Percentiles rank a stretch among this genome's conserved stretches.
phyloP scores from a whole-genome alignment of 2,888 invertebrate species.

The Epirrhoe alternata region DNA sequence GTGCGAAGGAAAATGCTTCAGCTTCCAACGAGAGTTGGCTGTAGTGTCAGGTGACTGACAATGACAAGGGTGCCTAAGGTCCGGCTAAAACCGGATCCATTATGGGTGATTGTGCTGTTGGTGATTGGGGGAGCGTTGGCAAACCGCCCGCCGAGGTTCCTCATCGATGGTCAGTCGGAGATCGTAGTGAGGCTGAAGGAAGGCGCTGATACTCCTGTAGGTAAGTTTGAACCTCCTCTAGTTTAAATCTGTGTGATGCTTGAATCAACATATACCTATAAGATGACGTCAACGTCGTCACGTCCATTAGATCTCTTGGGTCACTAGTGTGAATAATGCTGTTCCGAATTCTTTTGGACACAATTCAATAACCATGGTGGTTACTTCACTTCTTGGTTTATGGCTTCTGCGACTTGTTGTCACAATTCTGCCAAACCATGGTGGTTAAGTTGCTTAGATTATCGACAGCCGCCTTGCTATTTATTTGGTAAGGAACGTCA shows the following conservation, averaged over 20 bases:
- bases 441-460: too few relatives aligned
- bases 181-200: slow-evolving; percentile 96
- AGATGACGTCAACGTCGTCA: not conserved
- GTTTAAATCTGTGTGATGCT: not conserved
- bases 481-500: too few relatives aligned
- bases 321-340: too few relatives aligned
- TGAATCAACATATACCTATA: not conserved
- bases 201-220: slow-evolving; percentile 93
- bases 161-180: slow-evolving; percentile 95
- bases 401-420: too few relatives aligned
- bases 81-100: slow-evolving; percentile 71
- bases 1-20: slow-evolving; percentile 34
- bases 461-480: too few relatives aligned
- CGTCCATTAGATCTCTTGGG: not conserved
- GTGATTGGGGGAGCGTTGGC: slow-evolving; percentile 61
- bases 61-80: slow-evolving; percentile 61
- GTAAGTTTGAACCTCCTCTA: slow-evolving; percentile 86
- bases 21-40: slow-evolving; percentile 27
- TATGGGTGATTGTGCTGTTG: slow-evolving; percentile 53
- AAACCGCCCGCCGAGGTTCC: slow-evolving; percentile 94
- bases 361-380: too few relatives aligned
- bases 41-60: slow-evolving; percentile 47
- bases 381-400: too few relatives aligned
- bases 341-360: too few relatives aligned
- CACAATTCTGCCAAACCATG: too few relatives aligned